These are phyloP conservation scores for Branchinecta sandiegonensis DNA, from an alignment of 2,888 invertebrate species.

Conservation along the genomic window DNA sequence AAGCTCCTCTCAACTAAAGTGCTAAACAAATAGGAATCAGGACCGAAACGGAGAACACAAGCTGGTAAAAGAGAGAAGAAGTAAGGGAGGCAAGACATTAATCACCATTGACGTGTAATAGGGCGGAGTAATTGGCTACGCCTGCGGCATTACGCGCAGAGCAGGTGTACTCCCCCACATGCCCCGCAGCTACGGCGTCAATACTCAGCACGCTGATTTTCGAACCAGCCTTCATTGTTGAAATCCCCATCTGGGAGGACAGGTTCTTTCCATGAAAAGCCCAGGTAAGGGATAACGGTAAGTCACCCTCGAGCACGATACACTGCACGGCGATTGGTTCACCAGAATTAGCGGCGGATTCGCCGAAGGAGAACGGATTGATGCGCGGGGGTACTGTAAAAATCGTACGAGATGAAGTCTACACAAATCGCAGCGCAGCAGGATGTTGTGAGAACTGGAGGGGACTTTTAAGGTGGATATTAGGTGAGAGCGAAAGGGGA, in stretches of 20 bases:
- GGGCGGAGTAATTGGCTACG: slow-evolving; percentile 27
- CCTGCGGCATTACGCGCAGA: slow-evolving; percentile 28
- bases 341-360: slow-evolving; percentile 30
- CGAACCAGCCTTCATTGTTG: slow-evolving; percentile 27
- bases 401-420: neutral
- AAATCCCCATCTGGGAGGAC: slow-evolving; percentile 29
- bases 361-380: slow-evolving; percentile 31
- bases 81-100: slow-evolving; percentile 15
- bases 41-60: too few species aligned
- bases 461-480: too few species aligned
- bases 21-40: too few species aligned
- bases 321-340: slow-evolving; percentile 32
- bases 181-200: slow-evolving; percentile 24
- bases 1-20: too few species aligned
- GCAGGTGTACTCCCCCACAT: slow-evolving; percentile 31
- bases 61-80: neutral
- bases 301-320: slow-evolving; percentile 32
- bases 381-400: slow-evolving; percentile 30
- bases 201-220: slow-evolving; percentile 30
- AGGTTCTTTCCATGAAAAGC: slow-evolving; percentile 33
- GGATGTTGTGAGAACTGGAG: too few species aligned
- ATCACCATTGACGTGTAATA: slow-evolving; percentile 29
- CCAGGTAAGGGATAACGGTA: slow-evolving; percentile 36
- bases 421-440: too few species aligned
- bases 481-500: too few species aligned